Evolutionary conservation across 2,113 vertebrate genomes (phyloP).

Genomic region (Chloropsis hardwickii): DNA sequence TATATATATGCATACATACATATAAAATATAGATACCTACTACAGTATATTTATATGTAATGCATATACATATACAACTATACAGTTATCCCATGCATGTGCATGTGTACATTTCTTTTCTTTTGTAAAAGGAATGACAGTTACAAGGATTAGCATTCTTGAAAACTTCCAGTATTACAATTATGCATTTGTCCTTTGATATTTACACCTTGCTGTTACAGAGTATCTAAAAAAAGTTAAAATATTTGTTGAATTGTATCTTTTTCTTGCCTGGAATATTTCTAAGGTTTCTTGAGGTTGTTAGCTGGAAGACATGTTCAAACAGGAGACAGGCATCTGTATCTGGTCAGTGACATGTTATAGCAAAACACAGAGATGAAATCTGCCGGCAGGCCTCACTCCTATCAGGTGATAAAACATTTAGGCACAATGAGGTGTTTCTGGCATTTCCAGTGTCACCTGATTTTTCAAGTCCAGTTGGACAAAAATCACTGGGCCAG

Average conservation of each 20-base stretch:
- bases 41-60: neutral
- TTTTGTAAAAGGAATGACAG: neutral
- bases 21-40: neutral
- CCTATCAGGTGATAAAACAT: neutral
- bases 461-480: neutral
- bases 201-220: neutral
- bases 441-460: neutral
- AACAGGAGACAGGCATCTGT: neutral
- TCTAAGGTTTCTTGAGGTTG: neutral
- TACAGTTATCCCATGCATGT: neutral
- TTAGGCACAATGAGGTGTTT: neutral
- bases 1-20: neutral
- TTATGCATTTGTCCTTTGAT: neutral
- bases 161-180: neutral
- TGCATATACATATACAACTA: neutral
- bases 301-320: neutral
- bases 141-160: neutral
- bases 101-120: neutral
- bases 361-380: neutral
- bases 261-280: neutral
- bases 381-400: neutral
- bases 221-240: neutral
- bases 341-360: neutral
- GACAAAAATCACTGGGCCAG: neutral
- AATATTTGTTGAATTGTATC: neutral